phyloP scores from a whole-genome alignment of 2,888 invertebrate genomes.

The Pachliopta kotzebuea region DNA sequence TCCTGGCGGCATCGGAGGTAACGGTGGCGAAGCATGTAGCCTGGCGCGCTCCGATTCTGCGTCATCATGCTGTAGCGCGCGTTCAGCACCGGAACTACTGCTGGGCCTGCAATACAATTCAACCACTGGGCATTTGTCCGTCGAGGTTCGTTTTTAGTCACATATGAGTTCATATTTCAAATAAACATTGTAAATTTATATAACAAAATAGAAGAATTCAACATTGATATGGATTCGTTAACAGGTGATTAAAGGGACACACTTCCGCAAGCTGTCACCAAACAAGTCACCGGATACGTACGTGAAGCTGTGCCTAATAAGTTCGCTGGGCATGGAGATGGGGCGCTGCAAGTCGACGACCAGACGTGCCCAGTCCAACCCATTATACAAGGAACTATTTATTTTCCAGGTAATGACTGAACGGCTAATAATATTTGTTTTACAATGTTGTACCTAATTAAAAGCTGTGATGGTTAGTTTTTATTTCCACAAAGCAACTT shows the following conservation, averaged over 20 bases:
- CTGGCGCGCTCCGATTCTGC: conserved; percentile 95
- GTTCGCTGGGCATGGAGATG: conserved; percentile 96
- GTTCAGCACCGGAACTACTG: conserved; percentile 95
- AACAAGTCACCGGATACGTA: conserved; percentile 95
- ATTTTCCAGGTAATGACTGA: conserved; percentile 89
- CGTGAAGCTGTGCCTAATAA: conserved; percentile 94
- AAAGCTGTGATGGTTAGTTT: too few relatives aligned
- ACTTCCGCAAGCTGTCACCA: conserved; percentile 86
- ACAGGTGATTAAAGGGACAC: conserved; percentile 82
- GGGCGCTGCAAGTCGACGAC: conserved; percentile 96
- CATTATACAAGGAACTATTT: conserved; percentile 96
- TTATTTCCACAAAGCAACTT: background rate
- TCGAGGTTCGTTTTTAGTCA: conserved; percentile 83
- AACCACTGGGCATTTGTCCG: conserved; percentile 94
- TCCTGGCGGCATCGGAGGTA: conserved; percentile 38
- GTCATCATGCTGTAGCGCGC: conserved; percentile 94
- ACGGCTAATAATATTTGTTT: background rate
- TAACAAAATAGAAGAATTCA: background rate
- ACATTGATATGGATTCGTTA: background rate
- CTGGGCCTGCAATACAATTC: conserved; percentile 96
- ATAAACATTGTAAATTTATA: too few relatives aligned
- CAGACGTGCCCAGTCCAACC: conserved; percentile 95
- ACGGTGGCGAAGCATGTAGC: conserved; percentile 79
- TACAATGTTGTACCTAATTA: background rate
- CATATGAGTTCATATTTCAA: background rate